Evolutionary conservation across 2,797 vertebrate genomes (phyloP), one percentile per base, ranked within the genome.

Genomic region (Acipenser transmontanus): DNA sequence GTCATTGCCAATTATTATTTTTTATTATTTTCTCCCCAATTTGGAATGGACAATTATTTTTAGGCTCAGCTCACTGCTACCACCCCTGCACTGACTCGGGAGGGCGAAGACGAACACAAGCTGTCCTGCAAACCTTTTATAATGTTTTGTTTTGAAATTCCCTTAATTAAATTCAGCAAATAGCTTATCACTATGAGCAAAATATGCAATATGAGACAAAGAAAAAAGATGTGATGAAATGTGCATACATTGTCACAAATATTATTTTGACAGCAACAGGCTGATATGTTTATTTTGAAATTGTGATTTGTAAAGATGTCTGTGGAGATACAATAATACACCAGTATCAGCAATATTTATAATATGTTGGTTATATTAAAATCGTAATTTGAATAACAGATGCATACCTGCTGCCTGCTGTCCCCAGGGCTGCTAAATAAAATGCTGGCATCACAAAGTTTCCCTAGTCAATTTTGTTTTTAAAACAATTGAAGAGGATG

Each of bases 121-220:
- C n/a, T n/a, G n/a, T n/a, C n/a, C n/a, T n/a, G n/a, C n/a, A n/a
- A n/a, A 70, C 17, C 17, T 17, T 17, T 17, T 61, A 66, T 67
- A 66, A 54, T 49, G 17, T 57, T 64, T 64, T 71, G 64, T 66
- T 68, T 59, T 54, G 48, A 65, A 65, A 71, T 52, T 68, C 56
- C 66, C 50, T 49, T 64, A 60, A 71, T 67, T 71, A 67, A 71
- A 71, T 67, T 71, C 62, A 59, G 49, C 67, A 62, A 71, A 68
- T 61, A 65, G 69, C 69, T 71, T 71, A 71, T 68, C 69, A 62
- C 64, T 49, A 71, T 63, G 57, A 68, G 64, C 69, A 17, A 17
- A 17, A 17, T 17, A 17, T 17, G 17, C 17, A 17, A 17, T 17
- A 17, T 17, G 17, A 17, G 17, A 17, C 17, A 17, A 34, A 66